A percentile compares a stretch with the other conserved stretches of the same genome.
Evolutionary conservation across 1,140 invertebrate species (phyloP).

Genomic region (Achroia grisella): DNA sequence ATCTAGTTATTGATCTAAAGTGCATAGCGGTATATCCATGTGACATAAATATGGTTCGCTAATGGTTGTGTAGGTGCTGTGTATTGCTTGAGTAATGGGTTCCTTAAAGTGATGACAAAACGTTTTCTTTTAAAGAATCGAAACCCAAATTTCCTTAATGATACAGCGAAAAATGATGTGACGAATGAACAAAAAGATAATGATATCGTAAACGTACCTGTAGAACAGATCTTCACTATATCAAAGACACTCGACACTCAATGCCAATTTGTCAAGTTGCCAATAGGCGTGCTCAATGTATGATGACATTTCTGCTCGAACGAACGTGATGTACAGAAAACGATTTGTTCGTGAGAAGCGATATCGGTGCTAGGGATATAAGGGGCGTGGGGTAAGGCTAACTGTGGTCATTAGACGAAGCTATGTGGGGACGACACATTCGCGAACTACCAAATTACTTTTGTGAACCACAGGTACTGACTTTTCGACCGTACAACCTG

Average conservation of each 20-base stretch:
- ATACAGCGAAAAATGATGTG: constrained; percentile 6
- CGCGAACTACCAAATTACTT: constrained; percentile 63
- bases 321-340: constrained; percentile 32
- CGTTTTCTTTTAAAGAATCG: constrained; percentile 23
- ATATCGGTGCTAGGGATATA: constrained; percentile 40
- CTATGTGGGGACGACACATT: constrained; percentile 61
- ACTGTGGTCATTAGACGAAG: constrained; percentile 52
- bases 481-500: constrained; percentile 58
- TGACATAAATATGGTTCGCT: constrained; percentile 33
- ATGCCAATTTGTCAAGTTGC: constrained; percentile 33
- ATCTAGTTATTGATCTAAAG: constrained; percentile 50
- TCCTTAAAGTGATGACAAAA: constrained; percentile 52
- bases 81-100: constrained; percentile 57
- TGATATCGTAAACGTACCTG: constrained; percentile 11
- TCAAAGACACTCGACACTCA: constrained; percentile 18
- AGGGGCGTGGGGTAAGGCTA: constrained; percentile 31
- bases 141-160: not conserved
- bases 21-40: constrained; percentile 46
- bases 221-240: constrained; percentile 2
- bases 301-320: constrained; percentile 26
- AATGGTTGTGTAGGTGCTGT: constrained; percentile 64
- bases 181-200: constrained; percentile 10
- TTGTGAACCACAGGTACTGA: constrained; percentile 43
- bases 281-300: constrained; percentile 31
- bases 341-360: constrained; percentile 52